These are phyloP conservation scores for Caenorhabditis tropicalis DNA, from an alignment of 1,140 invertebrate genomes.

Conservation along the genomic window DNA sequence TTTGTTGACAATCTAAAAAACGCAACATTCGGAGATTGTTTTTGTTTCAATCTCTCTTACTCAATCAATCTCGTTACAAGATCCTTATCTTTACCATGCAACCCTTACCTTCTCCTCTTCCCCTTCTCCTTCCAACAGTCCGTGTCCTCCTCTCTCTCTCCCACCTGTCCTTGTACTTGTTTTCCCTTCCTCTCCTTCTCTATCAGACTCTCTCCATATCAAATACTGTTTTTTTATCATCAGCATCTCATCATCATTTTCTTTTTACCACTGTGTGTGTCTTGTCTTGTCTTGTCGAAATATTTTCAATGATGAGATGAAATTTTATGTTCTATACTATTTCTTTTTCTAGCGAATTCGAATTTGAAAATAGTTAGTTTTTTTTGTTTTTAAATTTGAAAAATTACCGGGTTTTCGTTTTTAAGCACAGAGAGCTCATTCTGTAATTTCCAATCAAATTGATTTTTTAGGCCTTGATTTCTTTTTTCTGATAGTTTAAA, in stretches of 20 bases:
- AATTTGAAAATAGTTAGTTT: too few species aligned
- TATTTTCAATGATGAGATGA: neutral
- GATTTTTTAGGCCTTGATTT: too few species aligned
- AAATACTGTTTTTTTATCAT: neutral
- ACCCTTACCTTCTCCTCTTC: neutral
- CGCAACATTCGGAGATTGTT: too few species aligned
- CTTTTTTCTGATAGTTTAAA: too few species aligned
- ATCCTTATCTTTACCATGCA: neutral
- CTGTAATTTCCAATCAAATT: too few species aligned
- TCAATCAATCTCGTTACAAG: neutral
- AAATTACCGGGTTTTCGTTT: too few species aligned
- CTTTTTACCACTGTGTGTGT: neutral
- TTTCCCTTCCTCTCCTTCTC: neutral
- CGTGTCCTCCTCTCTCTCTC: neutral
- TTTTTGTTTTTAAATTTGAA: too few species aligned
- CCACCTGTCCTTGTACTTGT: conserved; percentile 3
- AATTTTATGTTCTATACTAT: too few species aligned
- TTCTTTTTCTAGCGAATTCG: too few species aligned
- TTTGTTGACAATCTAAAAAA: too few species aligned
- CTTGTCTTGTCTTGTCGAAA: too few species aligned
- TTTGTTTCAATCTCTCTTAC: neutral
- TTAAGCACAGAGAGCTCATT: too few species aligned
- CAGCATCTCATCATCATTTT: neutral
- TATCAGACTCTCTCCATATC: neutral
- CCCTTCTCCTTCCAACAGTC: neutral